Evolutionary conservation across 2,113 vertebrate species (phyloP), one percentile per base, ranked within the genome.

Genomic region (Clinocottus analis): DNA sequence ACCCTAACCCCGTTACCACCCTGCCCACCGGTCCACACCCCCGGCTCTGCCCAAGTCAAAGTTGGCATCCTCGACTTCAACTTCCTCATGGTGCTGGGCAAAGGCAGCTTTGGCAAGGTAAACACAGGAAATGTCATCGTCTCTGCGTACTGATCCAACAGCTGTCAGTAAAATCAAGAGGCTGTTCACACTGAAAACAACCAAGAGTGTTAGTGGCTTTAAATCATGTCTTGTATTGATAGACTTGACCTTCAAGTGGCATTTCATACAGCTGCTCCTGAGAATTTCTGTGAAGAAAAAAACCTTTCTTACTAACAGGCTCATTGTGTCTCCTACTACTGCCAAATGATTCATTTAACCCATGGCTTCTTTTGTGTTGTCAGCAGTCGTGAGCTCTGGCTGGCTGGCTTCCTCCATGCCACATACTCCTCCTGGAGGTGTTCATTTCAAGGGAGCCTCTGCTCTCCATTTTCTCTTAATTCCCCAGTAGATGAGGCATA

Each of bases 51-150:
- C 85, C 96, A 95, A 3, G 93, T 95, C 80, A 82, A 89, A 87
- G 89, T 95, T 90, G 71, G 87, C 73, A 72, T 94, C 71, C 96
- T 95, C 0, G 96, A 97, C 90, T 98, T 98, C 94, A 97, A 95
- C 92, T 98, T 98, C 91, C 96, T 98, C 77, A 97, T 97, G 96
- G 96, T 98, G 81, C 94, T 98, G 21, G 97, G 97, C 2, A 97
- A 97, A 93, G 97, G 97, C 84, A 98, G 97, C 70, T 98, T 98
- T 78, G 97, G 97, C 75, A 98, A 97, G 96, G 97, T 97, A 85
- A 85, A 39, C 13, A 41, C 19, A 78, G 67, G 41, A 31, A 87
- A 82, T 83, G 79, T 69, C 74, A 75, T 47, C 65, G 56, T 43
- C 62, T 62, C 35, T 41, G 12, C 59, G 72, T 64, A 71, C 71